A percentile compares a stretch with the other conserved stretches of the same genome.
Evolutionary conservation across 1,140 invertebrate species (phyloP).

Genomic region (Euschistus heros): DNA sequence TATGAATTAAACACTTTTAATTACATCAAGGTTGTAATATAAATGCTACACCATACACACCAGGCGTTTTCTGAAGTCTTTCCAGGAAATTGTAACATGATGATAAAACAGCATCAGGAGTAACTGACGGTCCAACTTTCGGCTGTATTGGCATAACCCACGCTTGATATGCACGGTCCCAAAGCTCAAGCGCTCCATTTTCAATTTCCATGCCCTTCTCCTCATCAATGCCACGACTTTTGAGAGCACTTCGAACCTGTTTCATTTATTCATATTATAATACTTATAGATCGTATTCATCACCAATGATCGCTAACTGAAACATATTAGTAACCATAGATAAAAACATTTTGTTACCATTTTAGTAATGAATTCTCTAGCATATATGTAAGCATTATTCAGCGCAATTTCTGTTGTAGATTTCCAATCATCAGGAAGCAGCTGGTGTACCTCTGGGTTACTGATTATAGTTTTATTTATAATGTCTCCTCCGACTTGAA

Average conservation of each 20-base stretch:
- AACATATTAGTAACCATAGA: too few species aligned
- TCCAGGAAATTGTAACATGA: slow-evolving; percentile 63
- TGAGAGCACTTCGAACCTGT: slow-evolving; percentile 63
- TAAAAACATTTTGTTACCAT: slow-evolving; percentile 40
- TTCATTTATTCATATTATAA: too few species aligned
- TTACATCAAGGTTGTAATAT: too few species aligned
- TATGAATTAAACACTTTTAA: too few species aligned
- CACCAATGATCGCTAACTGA: not conserved
- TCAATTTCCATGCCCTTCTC: slow-evolving; percentile 76
- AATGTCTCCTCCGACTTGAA: slow-evolving; percentile 77
- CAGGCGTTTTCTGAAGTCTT: slow-evolving; percentile 58
- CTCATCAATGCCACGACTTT: slow-evolving; percentile 56
- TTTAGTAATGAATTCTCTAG: slow-evolving; percentile 70
- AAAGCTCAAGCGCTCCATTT: slow-evolving; percentile 80
- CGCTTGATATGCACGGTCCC: slow-evolving; percentile 85
- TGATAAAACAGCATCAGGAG: slow-evolving; percentile 51
- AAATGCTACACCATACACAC: slow-evolving; percentile 32
- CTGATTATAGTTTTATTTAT: slow-evolving; percentile 81
- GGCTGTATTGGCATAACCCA: slow-evolving; percentile 61
- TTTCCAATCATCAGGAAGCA: slow-evolving; percentile 60
- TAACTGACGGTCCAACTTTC: slow-evolving; percentile 53
- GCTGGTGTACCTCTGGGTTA: slow-evolving; percentile 69
- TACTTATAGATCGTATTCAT: too few species aligned
- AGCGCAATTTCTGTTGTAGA: slow-evolving; percentile 74
- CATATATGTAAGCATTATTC: slow-evolving; percentile 85